Evolutionary conservation across 2,888 invertebrate genomes (phyloP).

Genomic region (Metallyticus violacea): DNA sequence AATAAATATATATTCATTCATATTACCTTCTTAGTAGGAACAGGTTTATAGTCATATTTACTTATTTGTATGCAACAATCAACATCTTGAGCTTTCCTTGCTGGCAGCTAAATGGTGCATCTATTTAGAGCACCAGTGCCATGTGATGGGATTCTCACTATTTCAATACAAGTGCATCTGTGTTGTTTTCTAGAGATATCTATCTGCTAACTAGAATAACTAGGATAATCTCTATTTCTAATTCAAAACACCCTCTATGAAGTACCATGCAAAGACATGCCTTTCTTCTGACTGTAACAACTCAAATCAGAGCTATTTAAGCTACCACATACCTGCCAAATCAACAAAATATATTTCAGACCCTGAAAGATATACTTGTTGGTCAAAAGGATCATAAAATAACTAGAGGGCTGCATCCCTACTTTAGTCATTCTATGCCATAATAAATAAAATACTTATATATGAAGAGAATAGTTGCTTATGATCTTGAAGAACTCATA

Average conservation of each 20-base stretch:
- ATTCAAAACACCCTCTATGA: neutral
- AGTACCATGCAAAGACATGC: neutral
- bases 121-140: neutral
- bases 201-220: neutral
- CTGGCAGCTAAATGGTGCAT: no score
- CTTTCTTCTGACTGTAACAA: no score
- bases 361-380: neutral
- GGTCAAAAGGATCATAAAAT: neutral
- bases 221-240: neutral
- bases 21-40: no score
- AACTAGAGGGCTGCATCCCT: neutral
- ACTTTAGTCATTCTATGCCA: neutral
- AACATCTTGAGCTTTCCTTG: no score
- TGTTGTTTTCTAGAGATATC: neutral
- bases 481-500: no score
- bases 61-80: no score
- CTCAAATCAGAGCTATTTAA: no score
- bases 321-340: neutral
- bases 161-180: neutral
- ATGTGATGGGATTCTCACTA: no score
- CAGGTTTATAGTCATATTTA: no score
- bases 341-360: neutral
- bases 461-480: no score
- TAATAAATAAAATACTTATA: neutral
- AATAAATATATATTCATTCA: no score